A percentile compares a stretch with the other conserved stretches of the same genome.
These are phyloP conservation scores for Phengaris alcon DNA, from an alignment of 2,888 invertebrate genomes.

Conservation along the genomic window DNA sequence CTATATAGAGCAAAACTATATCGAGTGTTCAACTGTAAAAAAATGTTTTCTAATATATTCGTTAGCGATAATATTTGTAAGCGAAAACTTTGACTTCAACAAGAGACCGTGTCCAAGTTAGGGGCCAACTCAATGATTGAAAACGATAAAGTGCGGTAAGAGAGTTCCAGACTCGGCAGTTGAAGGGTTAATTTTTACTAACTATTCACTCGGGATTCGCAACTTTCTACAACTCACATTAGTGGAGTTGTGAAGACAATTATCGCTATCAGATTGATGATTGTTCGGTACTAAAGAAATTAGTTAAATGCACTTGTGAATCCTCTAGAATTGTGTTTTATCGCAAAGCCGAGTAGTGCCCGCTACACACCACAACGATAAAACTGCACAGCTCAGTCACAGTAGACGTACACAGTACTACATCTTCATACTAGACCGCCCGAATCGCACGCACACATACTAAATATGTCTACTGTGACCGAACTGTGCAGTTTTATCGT, in stretches of 20 bases:
- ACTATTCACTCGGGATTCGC: not conserved
- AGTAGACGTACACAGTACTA: too few species aligned
- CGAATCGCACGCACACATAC: too few species aligned
- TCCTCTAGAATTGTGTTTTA: not conserved
- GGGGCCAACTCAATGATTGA: slow-evolving; percentile 13
- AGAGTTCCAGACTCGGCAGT: not conserved
- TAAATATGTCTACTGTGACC: too few species aligned
- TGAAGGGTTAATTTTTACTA: slow-evolving; percentile 4
- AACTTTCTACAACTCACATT: slow-evolving; percentile 15
- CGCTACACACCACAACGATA: too few species aligned
- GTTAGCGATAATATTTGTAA: not conserved
- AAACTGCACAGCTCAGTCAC: too few species aligned
- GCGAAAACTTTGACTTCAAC: slow-evolving; percentile 2
- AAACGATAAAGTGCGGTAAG: not conserved
- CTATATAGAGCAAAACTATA: not conserved
- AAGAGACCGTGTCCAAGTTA: not conserved
- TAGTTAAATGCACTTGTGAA: not conserved
- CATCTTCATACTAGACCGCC: too few species aligned
- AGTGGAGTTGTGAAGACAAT: slow-evolving; percentile 4
- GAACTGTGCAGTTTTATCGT: too few species aligned
- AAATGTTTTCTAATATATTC: not conserved
- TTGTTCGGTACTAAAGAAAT: not conserved
- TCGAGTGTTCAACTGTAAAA: not conserved
- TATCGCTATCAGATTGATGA: slow-evolving; percentile 1
- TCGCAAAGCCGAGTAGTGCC: too few species aligned